phyloP scores from a whole-genome alignment of 2,797 vertebrate species.

The Crenichthys baileyi region DNA sequence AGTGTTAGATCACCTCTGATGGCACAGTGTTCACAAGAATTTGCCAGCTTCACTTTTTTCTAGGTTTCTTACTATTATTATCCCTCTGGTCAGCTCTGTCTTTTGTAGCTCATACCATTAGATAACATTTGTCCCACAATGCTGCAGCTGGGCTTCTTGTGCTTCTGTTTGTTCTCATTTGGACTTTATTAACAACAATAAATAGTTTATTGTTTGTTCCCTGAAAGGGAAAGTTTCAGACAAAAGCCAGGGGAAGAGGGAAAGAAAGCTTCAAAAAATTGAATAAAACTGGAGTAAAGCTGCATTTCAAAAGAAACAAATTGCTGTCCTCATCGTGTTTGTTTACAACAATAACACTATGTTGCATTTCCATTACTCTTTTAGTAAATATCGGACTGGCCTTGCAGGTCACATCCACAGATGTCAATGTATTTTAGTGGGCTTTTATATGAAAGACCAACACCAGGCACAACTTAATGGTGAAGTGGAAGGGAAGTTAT shows the following conservation, averaged over 20 bases:
- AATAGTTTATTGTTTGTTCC: background rate
- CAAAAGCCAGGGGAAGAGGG: background rate
- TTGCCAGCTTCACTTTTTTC: background rate
- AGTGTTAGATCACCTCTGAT: constrained; percentile 36
- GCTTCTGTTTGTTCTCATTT: background rate
- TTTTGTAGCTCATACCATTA: constrained; percentile 10
- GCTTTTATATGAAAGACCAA: too few species aligned
- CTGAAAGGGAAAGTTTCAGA: background rate
- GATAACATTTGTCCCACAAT: constrained; percentile 3
- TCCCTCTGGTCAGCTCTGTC: constrained; percentile 1
- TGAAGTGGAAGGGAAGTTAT: too few species aligned
- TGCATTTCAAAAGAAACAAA: too few species aligned
- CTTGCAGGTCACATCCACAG: too few species aligned
- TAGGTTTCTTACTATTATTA: constrained; percentile 2
- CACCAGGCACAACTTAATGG: too few species aligned
- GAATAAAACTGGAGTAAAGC: too few species aligned
- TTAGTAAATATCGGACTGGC: too few species aligned
- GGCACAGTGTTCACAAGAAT: background rate
- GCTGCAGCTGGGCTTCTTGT: background rate
- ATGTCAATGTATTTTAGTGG: too few species aligned
- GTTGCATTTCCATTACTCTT: too few species aligned
- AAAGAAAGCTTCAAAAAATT: background rate
- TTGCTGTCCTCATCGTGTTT: too few species aligned
- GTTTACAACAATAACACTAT: too few species aligned
- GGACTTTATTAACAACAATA: background rate